Conservation (phyloP, 2,113 vertebrate species). For the Mesitornis unicolor region DNA sequence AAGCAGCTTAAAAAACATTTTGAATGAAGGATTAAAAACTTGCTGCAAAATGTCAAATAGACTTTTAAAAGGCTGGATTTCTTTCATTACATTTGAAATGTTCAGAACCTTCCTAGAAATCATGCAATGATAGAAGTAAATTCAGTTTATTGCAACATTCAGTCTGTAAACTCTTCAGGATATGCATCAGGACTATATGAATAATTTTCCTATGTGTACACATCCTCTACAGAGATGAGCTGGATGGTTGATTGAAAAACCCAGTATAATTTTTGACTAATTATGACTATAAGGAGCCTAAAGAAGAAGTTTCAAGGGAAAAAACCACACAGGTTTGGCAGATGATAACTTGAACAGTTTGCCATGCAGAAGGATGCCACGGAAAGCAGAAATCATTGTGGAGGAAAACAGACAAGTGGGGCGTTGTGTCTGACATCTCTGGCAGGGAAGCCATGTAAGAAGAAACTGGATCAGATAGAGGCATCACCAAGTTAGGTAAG, state of each 20-base stretch:
- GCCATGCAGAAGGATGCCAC: not conserved
- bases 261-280: not conserved
- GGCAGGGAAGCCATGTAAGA: not conserved
- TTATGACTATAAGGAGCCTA: not conserved
- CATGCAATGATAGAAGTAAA: not conserved
- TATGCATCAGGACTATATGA: not conserved
- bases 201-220: not conserved
- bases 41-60: slow-evolving; percentile 7
- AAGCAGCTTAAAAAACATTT: slow-evolving; percentile 1
- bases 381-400: not conserved
- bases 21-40: slow-evolving; percentile 9
- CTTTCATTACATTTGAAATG: not conserved
- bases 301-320: not conserved
- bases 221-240: not conserved
- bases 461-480: not conserved
- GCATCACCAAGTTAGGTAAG: not conserved
- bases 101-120: not conserved
- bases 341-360: not conserved
- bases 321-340: not conserved
- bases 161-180: not conserved
- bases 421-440: not conserved
- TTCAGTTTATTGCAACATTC: not conserved
- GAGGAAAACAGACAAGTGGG: not conserved
- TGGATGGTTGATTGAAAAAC: not conserved
- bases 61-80: slow-evolving; percentile 13